Percentiles rank a stretch among this genome's conserved stretches.
Evolutionary conservation across 2,888 invertebrate genomes (phyloP).

Genomic region (Alentia gelatinosa): DNA sequence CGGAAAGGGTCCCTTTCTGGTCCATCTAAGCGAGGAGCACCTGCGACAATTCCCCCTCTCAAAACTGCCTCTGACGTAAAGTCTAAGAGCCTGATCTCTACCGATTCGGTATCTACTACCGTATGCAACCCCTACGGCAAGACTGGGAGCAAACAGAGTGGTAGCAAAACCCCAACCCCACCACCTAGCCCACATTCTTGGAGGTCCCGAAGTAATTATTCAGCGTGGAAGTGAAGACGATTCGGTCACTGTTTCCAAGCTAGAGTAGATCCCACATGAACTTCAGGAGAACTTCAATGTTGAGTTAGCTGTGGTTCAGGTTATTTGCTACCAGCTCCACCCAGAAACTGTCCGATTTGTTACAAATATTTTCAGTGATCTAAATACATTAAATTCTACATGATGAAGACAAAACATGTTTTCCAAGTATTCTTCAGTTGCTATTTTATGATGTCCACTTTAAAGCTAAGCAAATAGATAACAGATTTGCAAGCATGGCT

Average conservation of each 20-base stretch:
- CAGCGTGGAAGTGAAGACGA: background rate
- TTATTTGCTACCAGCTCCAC: background rate
- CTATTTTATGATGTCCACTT: no score
- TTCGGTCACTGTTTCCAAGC: no score
- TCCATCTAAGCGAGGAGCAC: background rate
- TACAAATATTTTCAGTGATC: no score
- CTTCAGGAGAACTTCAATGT: background rate
- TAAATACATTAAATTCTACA: no score
- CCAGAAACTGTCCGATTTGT: no score
- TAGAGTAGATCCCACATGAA: no score
- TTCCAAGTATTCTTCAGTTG: no score
- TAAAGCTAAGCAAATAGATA: no score
- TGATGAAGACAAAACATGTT: no score
- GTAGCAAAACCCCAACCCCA: background rate
- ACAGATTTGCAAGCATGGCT: no score
- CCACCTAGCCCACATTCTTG: background rate
- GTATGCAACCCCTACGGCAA: slow-evolving; percentile 32
- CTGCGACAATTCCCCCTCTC: background rate
- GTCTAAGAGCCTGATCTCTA: background rate
- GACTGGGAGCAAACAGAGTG: background rate
- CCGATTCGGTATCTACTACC: background rate
- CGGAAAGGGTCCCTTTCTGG: background rate
- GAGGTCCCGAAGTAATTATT: background rate
- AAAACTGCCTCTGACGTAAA: slow-evolving; percentile 8
- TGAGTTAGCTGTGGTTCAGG: background rate